phyloP scores from a whole-genome alignment of 1,140 invertebrate genomes.

The Nautilus pompilius region DNA sequence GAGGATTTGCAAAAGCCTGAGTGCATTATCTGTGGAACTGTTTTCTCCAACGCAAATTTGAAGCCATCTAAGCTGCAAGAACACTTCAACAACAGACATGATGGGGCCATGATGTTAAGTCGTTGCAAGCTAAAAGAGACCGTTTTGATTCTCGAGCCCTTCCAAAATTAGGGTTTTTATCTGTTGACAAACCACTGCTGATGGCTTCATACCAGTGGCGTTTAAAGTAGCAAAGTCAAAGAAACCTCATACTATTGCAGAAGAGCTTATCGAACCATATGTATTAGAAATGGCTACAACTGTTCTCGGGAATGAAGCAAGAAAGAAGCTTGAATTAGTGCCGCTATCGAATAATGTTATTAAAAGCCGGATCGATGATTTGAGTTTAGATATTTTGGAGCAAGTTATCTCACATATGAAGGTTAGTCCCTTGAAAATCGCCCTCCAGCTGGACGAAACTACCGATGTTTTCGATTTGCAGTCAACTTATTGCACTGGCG shows the following conservation, averaged over 20 bases:
- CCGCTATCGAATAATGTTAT: background rate
- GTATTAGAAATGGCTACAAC: slow-evolving; percentile 5
- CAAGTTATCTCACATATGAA: background rate
- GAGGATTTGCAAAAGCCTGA: background rate
- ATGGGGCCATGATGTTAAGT: background rate
- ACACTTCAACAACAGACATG: background rate
- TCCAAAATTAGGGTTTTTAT: slow-evolving; percentile 1
- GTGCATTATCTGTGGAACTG: background rate
- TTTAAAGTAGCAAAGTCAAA: background rate
- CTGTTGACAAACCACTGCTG: background rate
- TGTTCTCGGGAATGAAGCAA: background rate
- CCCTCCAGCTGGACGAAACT: background rate
- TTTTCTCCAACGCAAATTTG: background rate
- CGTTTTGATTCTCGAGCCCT: slow-evolving; percentile 4
- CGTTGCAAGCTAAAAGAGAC: background rate
- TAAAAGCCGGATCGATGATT: background rate
- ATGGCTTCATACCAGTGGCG: slow-evolving; percentile 1
- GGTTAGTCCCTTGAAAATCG: background rate
- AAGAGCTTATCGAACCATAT: slow-evolving; percentile 4
- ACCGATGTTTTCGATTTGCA: background rate
- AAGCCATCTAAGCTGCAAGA: slow-evolving; percentile 1
- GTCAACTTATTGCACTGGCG: background rate
- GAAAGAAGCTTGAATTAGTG: background rate
- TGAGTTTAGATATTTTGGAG: background rate
- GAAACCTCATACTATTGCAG: slow-evolving; percentile 5